Base-by-base conservation (phyloP, 1,140 invertebrate genomes). In the Drosophila quadrilineata region DNA sequence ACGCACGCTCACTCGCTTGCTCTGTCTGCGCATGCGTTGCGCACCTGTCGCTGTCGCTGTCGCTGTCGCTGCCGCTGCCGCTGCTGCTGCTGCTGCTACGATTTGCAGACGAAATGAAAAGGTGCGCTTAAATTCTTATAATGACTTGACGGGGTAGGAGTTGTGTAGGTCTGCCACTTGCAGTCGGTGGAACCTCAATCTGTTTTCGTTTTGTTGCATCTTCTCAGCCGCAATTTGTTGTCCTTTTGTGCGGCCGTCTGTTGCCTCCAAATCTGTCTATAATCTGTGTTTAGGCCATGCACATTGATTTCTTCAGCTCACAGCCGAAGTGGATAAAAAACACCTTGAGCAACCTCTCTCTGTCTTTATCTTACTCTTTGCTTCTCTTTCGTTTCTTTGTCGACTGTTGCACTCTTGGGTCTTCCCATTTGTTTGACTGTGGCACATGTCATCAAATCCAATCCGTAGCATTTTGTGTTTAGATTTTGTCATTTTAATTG, bases 401-500 rank as follows among this genome's bases (percentile, higher is more conserved):
- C 31, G 9, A 33, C 35, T 17, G 19, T 10, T 50, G 74, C 69
- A 76, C 63, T 68, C 33, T 48, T 57, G 57, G 68, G 63, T 72
- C 70, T 73, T 79, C 60, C 63, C 17, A 45, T 65, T 59, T 35
- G 65, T 84, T 60, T 38, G 69, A 36, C 40, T 59, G 58, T 54
- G 52, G 50, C 59, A 64, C 50, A 57, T 65, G 59, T 52, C 66
- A 71, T 85, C n/a, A n/a, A n/a, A n/a, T n/a, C n/a, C n/a, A 85
- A 85, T 79, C 80, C 79, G 62, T 62, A 74, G 62, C 52, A 75
- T 79, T 71, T 85, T 70, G 64, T 85, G 79, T 85, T 85, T 85
- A 85, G 79, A 85, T 85, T 85, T 85, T 85, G 79, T 79, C 80
- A 71, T 85, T 85, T 85, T 85, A 85, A 85, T 85, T 85, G 79